Evolutionary conservation across 2,888 invertebrate species (phyloP), one percentile per base, ranked within the genome.

Genomic region (Elgonia sp.): DNA sequence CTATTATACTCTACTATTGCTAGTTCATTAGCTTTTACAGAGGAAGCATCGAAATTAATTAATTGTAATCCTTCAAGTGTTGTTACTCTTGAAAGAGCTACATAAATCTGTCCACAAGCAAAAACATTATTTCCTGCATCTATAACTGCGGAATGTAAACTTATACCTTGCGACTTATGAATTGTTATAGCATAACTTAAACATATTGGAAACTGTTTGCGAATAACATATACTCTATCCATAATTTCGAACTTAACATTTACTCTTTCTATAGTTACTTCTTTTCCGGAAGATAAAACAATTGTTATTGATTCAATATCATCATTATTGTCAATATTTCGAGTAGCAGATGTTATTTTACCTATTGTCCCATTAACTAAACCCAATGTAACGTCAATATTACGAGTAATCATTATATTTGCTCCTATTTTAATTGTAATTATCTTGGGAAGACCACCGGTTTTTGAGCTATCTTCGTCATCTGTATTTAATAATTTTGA

Each of bases 291-390:
- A 0, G 76, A n/a, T 21, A 91, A 72, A 6, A 65, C 8, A 39
- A 91, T 89, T 10, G 50, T 85, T 5, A 91, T 14, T 18, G 62
- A 67, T 21, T 89, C 81, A 18, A 90, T 79, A 50, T 87, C 65
- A 60, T 42, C 12, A 21, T 57, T 14, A 39, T 62, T 57, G 10
- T 70, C 55, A 72, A 81, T 63, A 6, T 14, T 20, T 20, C 72
- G 29, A 18, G 69, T 46, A 14, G 92, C 80, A 9, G 87, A 83
- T 79, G 69, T 62, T 16, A 92, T 77, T 10, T 20, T 84, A 39
- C 89, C 90, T 14, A 92, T 91, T 4, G 91, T 79, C 53, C 92
- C 91, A 86, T 92, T 92, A 0, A 92, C 90, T 29, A 92, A 69
- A 20, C 91, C 91, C 73, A 89, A 20, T 1, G 89, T 88, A n/a